These are phyloP conservation scores for Mamestra configurata DNA, from an alignment of 1,140 invertebrate species.

Conservation along the genomic window DNA sequence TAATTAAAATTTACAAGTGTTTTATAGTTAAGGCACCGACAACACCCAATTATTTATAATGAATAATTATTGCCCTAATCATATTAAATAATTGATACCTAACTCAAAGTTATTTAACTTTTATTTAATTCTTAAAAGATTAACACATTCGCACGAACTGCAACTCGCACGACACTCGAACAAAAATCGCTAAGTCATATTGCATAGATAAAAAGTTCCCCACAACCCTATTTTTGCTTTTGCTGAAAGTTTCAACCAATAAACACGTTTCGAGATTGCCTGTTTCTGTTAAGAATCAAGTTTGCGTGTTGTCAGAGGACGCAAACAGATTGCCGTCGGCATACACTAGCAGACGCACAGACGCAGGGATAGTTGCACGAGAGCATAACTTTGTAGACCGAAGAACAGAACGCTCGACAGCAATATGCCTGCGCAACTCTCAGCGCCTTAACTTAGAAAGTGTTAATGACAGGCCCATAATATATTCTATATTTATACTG, in stretches of 20 bases:
- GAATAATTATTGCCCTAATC: no score
- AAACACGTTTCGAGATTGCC: no score
- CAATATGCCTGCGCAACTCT: not conserved
- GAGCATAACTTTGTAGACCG: not conserved
- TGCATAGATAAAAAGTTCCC: no score
- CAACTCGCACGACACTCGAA: no score
- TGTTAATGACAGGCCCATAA: not conserved
- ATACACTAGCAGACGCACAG: not conserved
- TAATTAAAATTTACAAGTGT: not conserved
- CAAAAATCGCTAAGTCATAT: no score
- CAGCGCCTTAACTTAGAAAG: not conserved
- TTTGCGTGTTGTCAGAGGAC: not conserved
- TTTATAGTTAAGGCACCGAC: not conserved
- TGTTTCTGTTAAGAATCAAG: no score
- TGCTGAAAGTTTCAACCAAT: no score
- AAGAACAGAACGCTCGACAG: not conserved
- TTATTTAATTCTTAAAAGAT: not conserved
- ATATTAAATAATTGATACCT: not conserved
- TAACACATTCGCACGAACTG: not conserved
- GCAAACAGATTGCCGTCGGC: not conserved
- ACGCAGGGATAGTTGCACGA: no score
- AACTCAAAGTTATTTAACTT: not conserved
- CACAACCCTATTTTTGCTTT: no score
- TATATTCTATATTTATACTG: not conserved
- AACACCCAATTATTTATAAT: conserved; percentile 7